These are phyloP conservation scores for Zosterops japonicus DNA, from an alignment of 2,113 vertebrate species.

Conservation along the genomic window DNA sequence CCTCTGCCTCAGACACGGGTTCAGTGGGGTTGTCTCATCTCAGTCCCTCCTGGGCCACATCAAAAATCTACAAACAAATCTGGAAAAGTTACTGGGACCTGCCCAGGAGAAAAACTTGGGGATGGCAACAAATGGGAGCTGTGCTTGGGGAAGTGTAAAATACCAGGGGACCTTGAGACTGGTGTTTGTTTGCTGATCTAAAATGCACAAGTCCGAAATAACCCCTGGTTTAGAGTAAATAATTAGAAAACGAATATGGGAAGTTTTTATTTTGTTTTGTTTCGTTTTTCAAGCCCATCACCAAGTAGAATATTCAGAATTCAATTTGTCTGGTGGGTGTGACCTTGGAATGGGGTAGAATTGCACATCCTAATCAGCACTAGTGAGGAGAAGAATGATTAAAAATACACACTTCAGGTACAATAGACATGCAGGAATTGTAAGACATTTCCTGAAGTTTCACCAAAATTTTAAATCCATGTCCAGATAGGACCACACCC, in stretches of 20 bases:
- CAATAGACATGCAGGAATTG: not conserved
- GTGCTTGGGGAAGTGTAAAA: not conserved
- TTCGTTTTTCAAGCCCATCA: not conserved
- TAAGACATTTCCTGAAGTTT: not conserved
- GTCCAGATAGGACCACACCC: not conserved
- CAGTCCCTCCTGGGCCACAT: not conserved
- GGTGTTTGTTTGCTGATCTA: not conserved
- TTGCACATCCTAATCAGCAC: not conserved
- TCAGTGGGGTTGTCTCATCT: slow-evolving; percentile 1
- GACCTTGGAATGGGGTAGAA: not conserved
- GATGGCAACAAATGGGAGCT: not conserved
- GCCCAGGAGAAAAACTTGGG: not conserved
- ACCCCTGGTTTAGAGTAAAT: not conserved
- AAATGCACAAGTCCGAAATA: not conserved
- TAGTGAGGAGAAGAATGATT: not conserved
- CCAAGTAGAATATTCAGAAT: not conserved
- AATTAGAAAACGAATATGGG: not conserved
- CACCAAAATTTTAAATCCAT: not conserved
- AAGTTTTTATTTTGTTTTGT: not conserved
- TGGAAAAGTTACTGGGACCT: not conserved
- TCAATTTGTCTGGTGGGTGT: not conserved
- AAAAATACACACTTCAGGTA: not conserved
- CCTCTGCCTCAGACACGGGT: not conserved
- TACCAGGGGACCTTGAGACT: not conserved
- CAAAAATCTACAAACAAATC: not conserved